Base-by-base conservation (phyloP, 2,888 invertebrate genomes). In the Heterodera filipjevi region DNA sequence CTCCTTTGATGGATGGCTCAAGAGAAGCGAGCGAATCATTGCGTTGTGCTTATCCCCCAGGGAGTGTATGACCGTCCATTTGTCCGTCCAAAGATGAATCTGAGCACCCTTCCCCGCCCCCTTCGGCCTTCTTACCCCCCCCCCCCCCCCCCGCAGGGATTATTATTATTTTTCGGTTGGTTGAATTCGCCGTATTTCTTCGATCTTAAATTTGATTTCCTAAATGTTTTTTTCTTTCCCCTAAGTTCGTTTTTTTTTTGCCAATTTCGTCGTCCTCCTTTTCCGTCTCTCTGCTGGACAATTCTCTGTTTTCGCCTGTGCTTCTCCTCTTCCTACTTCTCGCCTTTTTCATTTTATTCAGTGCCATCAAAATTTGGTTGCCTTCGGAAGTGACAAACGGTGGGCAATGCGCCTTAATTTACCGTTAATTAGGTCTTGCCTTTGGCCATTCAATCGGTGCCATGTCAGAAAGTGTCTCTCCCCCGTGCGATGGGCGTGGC, bases 291-390 rank as follows among this genome's bases (percentile, higher is more conserved):
- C 32, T 16, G 53, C 53, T 53, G 53, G 53, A 53, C 19, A 22
- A 6, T 22, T 2, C 27, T 27, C 59, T 27, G 8, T 27, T 32
- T 68, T 68, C 35, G 33, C 19, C 68, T 14, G 68, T 68, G 33
- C 16, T 68, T 22, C 16, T 68, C n/a, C 27, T 68, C 35, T 5
- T 32, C 19, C 33, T 68, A 5, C 32, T 35, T 16, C 33, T 68
- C 22, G 68, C 32, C 68, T 32, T 68, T 32, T 68, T 68, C 33
- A 98, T 92, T 90, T 97, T 96, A 91, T 99, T 98, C 77, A 99
- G 91, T 2, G 98, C 97, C 97, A 98, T 98, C 83, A 99, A 90
- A 76, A 99, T 91, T 77, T 96, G 96, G 92, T 99, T 98, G 53
- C 94, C 98, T 92, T 99, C 99, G 82, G n/a, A 59, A 59, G 27